A percentile compares a stretch with the other conserved stretches of the same genome.
These are phyloP conservation scores for Pristis pectinata DNA, from an alignment of 2,797 vertebrate genomes.

Conservation along the genomic window DNA sequence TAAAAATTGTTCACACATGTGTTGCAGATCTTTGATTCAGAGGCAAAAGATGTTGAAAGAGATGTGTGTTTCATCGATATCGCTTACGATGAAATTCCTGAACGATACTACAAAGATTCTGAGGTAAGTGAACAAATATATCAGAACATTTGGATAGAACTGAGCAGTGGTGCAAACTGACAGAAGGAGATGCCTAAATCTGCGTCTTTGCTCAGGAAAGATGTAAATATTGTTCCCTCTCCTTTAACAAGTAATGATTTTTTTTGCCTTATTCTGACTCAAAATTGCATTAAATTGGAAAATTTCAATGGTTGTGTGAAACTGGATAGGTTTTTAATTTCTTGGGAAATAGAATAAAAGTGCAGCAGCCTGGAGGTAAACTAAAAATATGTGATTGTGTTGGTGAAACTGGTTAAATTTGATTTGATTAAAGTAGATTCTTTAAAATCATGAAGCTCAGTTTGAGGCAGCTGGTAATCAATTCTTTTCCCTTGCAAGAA, in stretches of 20 bases:
- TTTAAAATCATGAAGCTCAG: not conserved
- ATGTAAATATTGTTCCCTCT: not conserved
- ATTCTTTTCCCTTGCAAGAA: not conserved
- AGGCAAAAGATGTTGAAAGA: slow-evolving; percentile 76
- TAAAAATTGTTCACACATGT: slow-evolving; percentile 23
- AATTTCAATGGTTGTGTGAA: not conserved
- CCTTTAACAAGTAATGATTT: not conserved
- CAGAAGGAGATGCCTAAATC: not conserved
- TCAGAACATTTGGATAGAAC: not conserved
- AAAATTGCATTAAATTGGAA: not conserved
- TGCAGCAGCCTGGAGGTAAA: not conserved
- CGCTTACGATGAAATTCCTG: slow-evolving; percentile 76
- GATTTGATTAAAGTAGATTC: not conserved
- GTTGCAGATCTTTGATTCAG: slow-evolving; percentile 82
- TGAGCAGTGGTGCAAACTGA: not conserved
- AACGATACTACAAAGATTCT: slow-evolving; percentile 92
- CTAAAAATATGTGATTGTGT: not conserved
- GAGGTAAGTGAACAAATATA: slow-evolving; percentile 66
- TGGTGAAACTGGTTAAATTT: not conserved
- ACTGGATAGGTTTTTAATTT: not conserved
- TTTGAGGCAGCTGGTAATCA: not conserved
- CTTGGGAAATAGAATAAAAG: not conserved
- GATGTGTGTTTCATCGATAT: slow-evolving; percentile 92
- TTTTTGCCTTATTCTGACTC: not conserved
- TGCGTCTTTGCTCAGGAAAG: not conserved